phyloP scores from a whole-genome alignment of 2,797 vertebrate genomes.

The Leuciscus waleckii region DNA sequence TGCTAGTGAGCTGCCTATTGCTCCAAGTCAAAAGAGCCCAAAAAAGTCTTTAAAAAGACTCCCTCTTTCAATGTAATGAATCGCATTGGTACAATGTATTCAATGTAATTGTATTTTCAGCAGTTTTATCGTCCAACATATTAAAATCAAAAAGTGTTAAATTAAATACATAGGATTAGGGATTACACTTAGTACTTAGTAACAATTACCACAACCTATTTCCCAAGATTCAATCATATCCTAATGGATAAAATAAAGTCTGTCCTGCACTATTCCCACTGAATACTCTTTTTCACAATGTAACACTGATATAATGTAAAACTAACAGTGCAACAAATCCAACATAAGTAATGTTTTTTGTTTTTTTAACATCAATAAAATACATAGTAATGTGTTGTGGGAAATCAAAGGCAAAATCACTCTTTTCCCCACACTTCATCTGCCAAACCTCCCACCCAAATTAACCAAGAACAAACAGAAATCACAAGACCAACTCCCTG shows the following conservation, averaged over 20 bases:
- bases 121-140: background rate
- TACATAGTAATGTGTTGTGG: background rate
- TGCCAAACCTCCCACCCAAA: background rate
- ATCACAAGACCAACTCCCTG: slow-evolving; percentile 6
- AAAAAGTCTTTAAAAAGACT: too few relatives aligned
- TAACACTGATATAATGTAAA: background rate
- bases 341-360: background rate
- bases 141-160: background rate
- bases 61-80: too few relatives aligned
- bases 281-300: background rate
- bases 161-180: background rate
- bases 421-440: background rate
- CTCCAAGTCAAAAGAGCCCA: too few relatives aligned
- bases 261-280: background rate
- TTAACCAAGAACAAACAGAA: slow-evolving; percentile 1
- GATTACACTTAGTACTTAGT: background rate
- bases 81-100: too few relatives aligned
- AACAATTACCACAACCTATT: background rate
- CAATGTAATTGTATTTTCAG: too few relatives aligned
- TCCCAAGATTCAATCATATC: background rate
- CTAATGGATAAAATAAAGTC: background rate
- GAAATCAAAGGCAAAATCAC: background rate
- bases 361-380: background rate
- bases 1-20: too few relatives aligned
- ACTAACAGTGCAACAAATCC: background rate